These are phyloP conservation scores for Drosophila asahinai DNA, from an alignment of 1,140 invertebrate species.

Conservation along the genomic window DNA sequence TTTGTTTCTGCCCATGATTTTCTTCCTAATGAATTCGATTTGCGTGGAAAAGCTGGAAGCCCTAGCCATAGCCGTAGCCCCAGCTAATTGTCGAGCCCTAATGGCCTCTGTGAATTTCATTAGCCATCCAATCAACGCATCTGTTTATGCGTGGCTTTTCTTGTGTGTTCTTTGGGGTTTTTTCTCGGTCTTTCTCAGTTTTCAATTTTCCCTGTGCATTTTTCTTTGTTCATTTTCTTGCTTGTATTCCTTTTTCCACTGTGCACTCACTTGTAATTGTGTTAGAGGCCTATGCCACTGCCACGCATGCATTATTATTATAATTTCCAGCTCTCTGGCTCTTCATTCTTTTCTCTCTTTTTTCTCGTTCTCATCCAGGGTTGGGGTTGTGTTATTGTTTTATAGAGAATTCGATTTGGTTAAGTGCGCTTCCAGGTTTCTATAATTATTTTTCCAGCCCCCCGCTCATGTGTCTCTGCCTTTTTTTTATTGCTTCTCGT, in stretches of 20 bases:
- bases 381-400: slow-evolving; percentile 66
- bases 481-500: slow-evolving; percentile 27
- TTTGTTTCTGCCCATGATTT: slow-evolving; percentile 27
- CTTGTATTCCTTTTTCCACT: slow-evolving; percentile 15
- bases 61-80: not conserved
- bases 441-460: slow-evolving; percentile 31
- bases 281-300: slow-evolving; percentile 73
- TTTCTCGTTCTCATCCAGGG: slow-evolving; percentile 24
- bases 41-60: slow-evolving; percentile 45
- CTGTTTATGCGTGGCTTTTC: slow-evolving; percentile 58
- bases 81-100: slow-evolving; percentile 48
- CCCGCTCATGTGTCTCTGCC: too few relatives aligned
- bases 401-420: slow-evolving; percentile 79
- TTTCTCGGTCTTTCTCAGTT: slow-evolving; percentile 25
- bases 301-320: slow-evolving; percentile 82
- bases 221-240: slow-evolving; percentile 27
- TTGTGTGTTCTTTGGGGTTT: slow-evolving; percentile 35
- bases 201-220: slow-evolving; percentile 33
- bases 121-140: slow-evolving; percentile 56
- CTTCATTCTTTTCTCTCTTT: slow-evolving; percentile 38
- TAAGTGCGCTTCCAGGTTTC: slow-evolving; percentile 70
- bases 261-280: slow-evolving; percentile 72
- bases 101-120: slow-evolving; percentile 74
- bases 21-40: slow-evolving; percentile 39
- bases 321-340: slow-evolving; percentile 59